These are phyloP conservation scores for Delphinus delphis DNA, from an alignment of 2,113 vertebrate species.

Conservation along the genomic window DNA sequence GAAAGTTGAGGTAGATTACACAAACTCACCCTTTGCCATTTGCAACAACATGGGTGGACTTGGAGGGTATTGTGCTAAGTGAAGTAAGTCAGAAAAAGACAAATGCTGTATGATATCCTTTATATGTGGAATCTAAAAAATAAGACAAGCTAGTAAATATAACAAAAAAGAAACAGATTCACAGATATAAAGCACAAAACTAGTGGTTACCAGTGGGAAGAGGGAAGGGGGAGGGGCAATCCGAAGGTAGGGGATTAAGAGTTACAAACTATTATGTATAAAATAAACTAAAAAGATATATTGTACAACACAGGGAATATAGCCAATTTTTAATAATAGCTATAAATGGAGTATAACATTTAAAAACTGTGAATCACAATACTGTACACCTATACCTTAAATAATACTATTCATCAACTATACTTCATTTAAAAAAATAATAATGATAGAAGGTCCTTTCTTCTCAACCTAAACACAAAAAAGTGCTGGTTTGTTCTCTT, in stretches of 20 bases:
- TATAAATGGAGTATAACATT: neutral
- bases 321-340: neutral
- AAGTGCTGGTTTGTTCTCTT: neutral
- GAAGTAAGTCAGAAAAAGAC: neutral
- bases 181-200: neutral
- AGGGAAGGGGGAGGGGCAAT: neutral
- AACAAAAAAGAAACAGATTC: neutral
- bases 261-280: neutral
- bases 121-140: no score
- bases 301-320: neutral
- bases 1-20: neutral
- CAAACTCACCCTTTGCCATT: neutral
- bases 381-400: neutral
- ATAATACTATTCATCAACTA: neutral
- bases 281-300: neutral
- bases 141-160: no score
- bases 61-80: neutral
- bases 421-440: neutral
- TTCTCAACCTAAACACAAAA: neutral
- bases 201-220: neutral
- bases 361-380: neutral
- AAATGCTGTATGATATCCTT: neutral
- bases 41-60: neutral
- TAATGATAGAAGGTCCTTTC: neutral
- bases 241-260: neutral